Conservation (phyloP, 2,888 invertebrate genomes). For the Mythimna vitellina region DNA sequence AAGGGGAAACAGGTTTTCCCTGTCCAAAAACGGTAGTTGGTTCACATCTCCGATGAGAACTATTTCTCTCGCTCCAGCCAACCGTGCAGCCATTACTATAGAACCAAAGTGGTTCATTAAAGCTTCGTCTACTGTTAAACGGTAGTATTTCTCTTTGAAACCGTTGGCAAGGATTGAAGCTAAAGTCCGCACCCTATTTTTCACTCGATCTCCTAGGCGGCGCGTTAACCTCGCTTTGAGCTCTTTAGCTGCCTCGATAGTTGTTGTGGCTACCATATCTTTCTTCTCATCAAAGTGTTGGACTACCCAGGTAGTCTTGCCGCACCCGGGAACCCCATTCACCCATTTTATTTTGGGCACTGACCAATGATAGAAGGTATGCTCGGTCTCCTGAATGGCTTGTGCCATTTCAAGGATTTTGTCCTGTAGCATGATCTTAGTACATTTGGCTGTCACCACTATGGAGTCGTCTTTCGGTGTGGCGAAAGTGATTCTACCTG, state of each 20-base stretch:
- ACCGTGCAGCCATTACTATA: conserved; percentile 48
- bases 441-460: conserved; percentile 35
- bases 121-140: conserved; percentile 53
- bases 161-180: conserved; percentile 53
- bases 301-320: conserved; percentile 51
- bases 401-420: conserved; percentile 27
- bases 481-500: conserved; percentile 21
- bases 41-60: conserved; percentile 60
- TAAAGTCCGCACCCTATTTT: conserved; percentile 42
- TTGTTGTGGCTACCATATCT: conserved; percentile 43
- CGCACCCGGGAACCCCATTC: conserved; percentile 53
- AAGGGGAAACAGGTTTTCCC: conserved; percentile 55
- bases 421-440: conserved; percentile 46
- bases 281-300: conserved; percentile 16
- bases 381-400: neutral
- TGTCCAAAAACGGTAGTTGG: conserved; percentile 61
- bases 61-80: conserved; percentile 37
- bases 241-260: conserved; percentile 51
- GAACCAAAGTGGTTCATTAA: conserved; percentile 62
- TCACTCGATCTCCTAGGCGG: conserved; percentile 16
- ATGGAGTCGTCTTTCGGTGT: conserved; percentile 26
- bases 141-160: conserved; percentile 17
- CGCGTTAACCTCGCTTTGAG: conserved; percentile 17
- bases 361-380: conserved; percentile 2
- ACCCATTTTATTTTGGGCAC: conserved; percentile 44